These are phyloP conservation scores for Oreochromis niloticus DNA, from an alignment of 2,113 vertebrate species.

Conservation along the genomic window DNA sequence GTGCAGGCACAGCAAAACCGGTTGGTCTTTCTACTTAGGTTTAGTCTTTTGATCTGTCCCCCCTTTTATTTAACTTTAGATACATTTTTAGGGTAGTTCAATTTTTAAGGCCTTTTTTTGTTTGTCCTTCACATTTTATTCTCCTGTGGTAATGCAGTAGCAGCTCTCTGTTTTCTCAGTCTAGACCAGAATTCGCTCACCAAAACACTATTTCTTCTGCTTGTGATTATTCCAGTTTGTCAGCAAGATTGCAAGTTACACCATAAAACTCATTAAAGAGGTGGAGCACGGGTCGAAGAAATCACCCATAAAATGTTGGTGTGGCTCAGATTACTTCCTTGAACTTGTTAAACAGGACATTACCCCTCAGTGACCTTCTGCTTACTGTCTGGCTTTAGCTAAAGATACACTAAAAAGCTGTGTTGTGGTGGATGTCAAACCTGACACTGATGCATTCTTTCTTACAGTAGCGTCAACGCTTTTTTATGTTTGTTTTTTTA, in stretches of 20 bases:
- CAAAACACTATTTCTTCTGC: not conserved
- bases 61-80: not conserved
- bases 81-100: not conserved
- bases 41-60: not conserved
- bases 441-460: not conserved
- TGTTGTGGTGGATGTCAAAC: not conserved
- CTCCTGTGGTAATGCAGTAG: not conserved
- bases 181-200: not conserved
- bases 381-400: not conserved
- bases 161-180: not conserved
- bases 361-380: not conserved
- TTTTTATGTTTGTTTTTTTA: not conserved
- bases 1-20: not conserved
- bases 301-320: not conserved
- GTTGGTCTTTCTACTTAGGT: not conserved
- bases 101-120: fast-evolving
- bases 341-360: not conserved
- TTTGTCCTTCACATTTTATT: not conserved
- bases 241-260: not conserved
- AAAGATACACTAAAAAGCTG: not conserved
- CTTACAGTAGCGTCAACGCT: not conserved
- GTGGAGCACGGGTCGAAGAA: not conserved
- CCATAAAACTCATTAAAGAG: not conserved
- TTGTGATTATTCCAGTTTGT: not conserved
- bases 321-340: not conserved